Evolutionary conservation across 2,888 invertebrate genomes (phyloP), one percentile per base, ranked within the genome.

Genomic region (Apantesis nais): DNA sequence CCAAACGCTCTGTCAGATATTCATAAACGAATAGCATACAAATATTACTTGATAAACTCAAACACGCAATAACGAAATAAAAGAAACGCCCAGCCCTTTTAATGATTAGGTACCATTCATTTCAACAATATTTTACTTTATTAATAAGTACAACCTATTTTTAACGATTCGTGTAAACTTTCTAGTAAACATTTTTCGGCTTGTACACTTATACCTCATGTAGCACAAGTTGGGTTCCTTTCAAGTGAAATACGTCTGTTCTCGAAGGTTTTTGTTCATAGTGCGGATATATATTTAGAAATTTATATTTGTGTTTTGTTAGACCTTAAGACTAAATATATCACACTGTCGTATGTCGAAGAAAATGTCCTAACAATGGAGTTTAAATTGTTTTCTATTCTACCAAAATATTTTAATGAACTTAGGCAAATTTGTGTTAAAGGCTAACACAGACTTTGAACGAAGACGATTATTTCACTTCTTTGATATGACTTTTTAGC

Each of bases 11-110:
- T 58, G 58, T 29, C 29, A 29, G 25, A 16, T 58, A 58, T 29
- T 58, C 31, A 63, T 44, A 12, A 44, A 63, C 16, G 44, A 44
- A 29, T 31, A 44, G 31, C 29, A 11, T 63, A 63, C 29, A 58
- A 58, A 29, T 41, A 44, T 63, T 41, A 41, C 29, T n/a, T 34
- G 60, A 60, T 12, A 29, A 29, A 58, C 16, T 48, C n/a, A 44
- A 41, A 66, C 44, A 61, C 67, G 61, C 66, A 58, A 66, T 22
- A 66, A 19, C 34, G 52, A 66, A 66, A 66, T 60, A 66, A 37
- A 66, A 58, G n/a, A 60, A 60, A 19, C 29, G 39, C 41, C 58
- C 22, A 8, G 29, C 44, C 58, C 29, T 58, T 58, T 29, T 39
- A 66, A 39, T 16, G 12, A 29, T 58, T 39, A n/a, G n/a, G n/a